A percentile compares a stretch with the other conserved stretches of the same genome.
Conservation (phyloP, 2,113 vertebrate species). For the Morone chrysops region DNA sequence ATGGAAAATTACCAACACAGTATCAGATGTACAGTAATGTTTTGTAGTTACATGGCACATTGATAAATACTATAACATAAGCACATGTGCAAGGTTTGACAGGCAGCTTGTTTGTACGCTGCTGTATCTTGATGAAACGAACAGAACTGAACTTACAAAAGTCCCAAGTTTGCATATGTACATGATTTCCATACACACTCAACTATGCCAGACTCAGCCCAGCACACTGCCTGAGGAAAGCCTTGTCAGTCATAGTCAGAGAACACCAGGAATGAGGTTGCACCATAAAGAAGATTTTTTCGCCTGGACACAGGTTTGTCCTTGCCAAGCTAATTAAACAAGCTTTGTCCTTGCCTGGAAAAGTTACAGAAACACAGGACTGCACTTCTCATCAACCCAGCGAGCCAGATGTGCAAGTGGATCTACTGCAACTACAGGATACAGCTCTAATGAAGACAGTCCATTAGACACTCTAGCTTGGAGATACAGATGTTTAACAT, state of each 20-base stretch:
- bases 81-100: conserved; percentile 24
- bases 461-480: conserved; percentile 27
- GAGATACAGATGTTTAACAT: conserved; percentile 53
- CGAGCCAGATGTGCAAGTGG: conserved; percentile 69
- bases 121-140: conserved; percentile 10
- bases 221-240: conserved; percentile 55
- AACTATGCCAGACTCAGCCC: conserved; percentile 40
- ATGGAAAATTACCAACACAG: conserved; percentile 17
- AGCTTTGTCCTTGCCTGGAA: conserved; percentile 67
- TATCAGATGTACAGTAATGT: neutral
- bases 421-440: conserved; percentile 45
- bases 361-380: conserved; percentile 59
- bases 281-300: conserved; percentile 54
- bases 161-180: conserved; percentile 15
- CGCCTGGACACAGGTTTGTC: conserved; percentile 61
- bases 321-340: conserved; percentile 76
- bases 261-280: conserved; percentile 49
- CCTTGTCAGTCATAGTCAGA: conserved; percentile 64
- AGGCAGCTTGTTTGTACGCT: neutral
- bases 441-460: conserved; percentile 59
- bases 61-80: conserved; percentile 12
- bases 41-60: neutral
- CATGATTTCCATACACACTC: conserved; percentile 46
- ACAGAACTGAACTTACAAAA: conserved; percentile 8
- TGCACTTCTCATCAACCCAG: conserved; percentile 61